phyloP scores from a whole-genome alignment of 1,140 invertebrate species.

The Dreissena rostriformis region DNA sequence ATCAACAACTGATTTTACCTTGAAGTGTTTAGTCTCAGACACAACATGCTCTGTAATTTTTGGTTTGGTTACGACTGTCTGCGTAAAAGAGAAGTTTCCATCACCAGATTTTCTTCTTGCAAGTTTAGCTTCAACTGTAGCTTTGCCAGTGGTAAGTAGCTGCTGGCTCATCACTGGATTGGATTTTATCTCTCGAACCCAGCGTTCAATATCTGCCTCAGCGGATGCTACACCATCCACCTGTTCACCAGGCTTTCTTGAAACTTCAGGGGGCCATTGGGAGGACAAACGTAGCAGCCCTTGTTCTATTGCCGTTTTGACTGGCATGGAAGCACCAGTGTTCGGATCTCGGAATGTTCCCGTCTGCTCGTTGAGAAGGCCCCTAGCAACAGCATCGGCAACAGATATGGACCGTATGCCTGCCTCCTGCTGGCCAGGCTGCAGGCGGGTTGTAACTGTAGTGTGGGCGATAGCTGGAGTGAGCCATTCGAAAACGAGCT shows the following conservation, averaged over 20 bases:
- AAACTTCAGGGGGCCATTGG: constrained; percentile 90
- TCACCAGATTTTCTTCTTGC: constrained; percentile 67
- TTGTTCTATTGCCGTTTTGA: constrained; percentile 90
- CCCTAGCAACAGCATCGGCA: constrained; percentile 89
- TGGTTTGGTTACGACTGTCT: constrained; percentile 73
- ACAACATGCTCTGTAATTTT: constrained; percentile 71
- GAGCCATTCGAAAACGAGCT: constrained; percentile 70
- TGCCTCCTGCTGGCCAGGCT: constrained; percentile 62
- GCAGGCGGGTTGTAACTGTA: constrained; percentile 71
- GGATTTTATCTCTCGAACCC: constrained; percentile 57
- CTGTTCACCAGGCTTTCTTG: constrained; percentile 80
- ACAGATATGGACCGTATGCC: constrained; percentile 85
- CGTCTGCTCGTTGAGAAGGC: constrained; percentile 89
- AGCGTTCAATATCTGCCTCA: constrained; percentile 51
- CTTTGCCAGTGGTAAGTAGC: constrained; percentile 39
- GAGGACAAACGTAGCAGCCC: constrained; percentile 90
- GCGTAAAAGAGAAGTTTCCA: constrained; percentile 74
- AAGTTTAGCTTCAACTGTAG: constrained; percentile 70
- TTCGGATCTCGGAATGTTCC: constrained; percentile 92
- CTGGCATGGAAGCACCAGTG: constrained; percentile 87
- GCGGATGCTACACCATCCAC: constrained; percentile 29
- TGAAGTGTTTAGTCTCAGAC: constrained; percentile 73
- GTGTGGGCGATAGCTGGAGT: constrained; percentile 76
- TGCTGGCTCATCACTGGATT: constrained; percentile 43
- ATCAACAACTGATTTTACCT: constrained; percentile 87